phyloP scores from a whole-genome alignment of 2,113 vertebrate species.

The Hemibagrus wyckioides region DNA sequence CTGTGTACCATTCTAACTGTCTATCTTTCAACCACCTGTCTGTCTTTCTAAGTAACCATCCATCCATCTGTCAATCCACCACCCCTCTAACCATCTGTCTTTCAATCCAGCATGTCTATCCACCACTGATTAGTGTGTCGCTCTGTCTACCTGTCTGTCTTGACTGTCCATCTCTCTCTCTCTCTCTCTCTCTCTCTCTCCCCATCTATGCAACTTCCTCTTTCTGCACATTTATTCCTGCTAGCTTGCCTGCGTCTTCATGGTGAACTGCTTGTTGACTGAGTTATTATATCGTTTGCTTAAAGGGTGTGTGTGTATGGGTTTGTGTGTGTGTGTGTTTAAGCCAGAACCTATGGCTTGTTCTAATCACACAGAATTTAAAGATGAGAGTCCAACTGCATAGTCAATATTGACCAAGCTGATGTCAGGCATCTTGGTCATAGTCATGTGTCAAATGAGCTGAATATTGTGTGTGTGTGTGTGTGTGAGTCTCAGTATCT shows the following conservation, averaged over 20 bases:
- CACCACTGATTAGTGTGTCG: no score
- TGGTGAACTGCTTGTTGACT: not conserved
- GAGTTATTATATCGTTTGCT: constrained; percentile 61
- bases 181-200: not conserved
- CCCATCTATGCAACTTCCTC: not conserved
- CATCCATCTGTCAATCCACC: not conserved
- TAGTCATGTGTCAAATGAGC: constrained; percentile 57
- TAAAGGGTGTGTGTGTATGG: not conserved
- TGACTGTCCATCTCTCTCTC: not conserved
- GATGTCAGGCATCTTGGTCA: constrained; percentile 55
- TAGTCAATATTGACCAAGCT: constrained; percentile 69
- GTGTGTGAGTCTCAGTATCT: not conserved
- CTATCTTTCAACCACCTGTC: not conserved
- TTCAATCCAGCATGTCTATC: no score
- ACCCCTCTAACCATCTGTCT: not conserved
- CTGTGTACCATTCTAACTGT: not conserved
- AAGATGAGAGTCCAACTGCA: constrained; percentile 54
- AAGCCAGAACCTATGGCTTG: not conserved
- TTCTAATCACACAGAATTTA: constrained; percentile 34
- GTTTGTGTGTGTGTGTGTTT: constrained; percentile 60
- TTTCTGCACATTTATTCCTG: not conserved
- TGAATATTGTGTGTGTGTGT: no score
- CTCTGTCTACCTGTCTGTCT: not conserved
- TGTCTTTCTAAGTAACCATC: not conserved
- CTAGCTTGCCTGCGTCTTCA: not conserved